Evolutionary conservation across 2,888 invertebrate genomes (phyloP).

Genomic region (Blera fallax): DNA sequence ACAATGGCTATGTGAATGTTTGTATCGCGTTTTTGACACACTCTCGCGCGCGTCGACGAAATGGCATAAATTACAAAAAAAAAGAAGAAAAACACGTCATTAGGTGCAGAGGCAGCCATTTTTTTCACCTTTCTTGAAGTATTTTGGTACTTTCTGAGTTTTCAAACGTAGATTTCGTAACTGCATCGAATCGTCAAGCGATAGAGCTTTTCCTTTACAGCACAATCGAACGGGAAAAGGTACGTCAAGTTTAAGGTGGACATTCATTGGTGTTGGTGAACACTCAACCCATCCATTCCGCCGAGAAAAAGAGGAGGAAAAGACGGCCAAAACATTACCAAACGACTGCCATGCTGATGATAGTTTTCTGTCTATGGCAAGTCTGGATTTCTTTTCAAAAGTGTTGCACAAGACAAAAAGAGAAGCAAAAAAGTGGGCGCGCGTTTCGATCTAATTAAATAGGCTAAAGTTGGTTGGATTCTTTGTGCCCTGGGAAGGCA

Average conservation of each 20-base stretch:
- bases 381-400: conserved; percentile 62
- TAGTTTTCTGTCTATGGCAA: conserved; percentile 67
- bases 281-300: not conserved
- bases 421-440: conserved; percentile 49
- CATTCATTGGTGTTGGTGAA: conserved; percentile 10
- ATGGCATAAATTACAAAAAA: conserved; percentile 37
- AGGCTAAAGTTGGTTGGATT: conserved; percentile 39
- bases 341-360: conserved; percentile 38
- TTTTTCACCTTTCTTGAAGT: conserved; percentile 5
- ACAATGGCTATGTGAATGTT: not conserved
- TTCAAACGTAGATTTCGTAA: not conserved
- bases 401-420: conserved; percentile 11
- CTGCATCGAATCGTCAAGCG: conserved; percentile 1
- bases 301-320: not conserved
- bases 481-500: no score
- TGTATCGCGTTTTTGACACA: conserved; percentile 36
- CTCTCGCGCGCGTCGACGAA: conserved; percentile 4
- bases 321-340: not conserved
- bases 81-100: conserved; percentile 36
- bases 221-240: conserved; percentile 3
- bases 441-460: conserved; percentile 67
- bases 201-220: not conserved
- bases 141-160: not conserved
- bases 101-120: conserved; percentile 29
- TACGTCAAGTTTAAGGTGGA: conserved; percentile 54